Evolutionary conservation across 2,888 invertebrate genomes (phyloP), one percentile per base, ranked within the genome.

Genomic region (Selenia dentaria): DNA sequence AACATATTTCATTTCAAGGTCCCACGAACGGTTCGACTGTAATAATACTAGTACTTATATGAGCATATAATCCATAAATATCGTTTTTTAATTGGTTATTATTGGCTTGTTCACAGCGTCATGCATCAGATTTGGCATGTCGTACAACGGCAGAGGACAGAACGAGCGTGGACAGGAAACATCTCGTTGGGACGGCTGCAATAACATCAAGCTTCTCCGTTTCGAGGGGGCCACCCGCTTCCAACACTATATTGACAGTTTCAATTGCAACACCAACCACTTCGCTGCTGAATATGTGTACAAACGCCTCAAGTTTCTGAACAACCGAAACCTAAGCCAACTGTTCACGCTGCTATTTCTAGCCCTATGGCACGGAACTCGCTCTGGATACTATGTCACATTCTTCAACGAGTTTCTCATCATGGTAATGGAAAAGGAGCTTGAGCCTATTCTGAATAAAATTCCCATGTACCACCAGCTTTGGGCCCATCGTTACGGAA

Each of bases 231-330:
- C 97, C 2, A 94, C 94, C 6, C 95, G 95, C 54, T 97, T 97
- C 88, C 94, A 95, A 48, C 95, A 97, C 67, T 96, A 97, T 74
- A 97, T 99, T 29, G 92, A 93, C 47, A 96, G 98, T 26, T 99
- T 99, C 83, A 99, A 99, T 81, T 96, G 95, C 49, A 98, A 98
- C 80, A 99, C 99, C 0, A 99, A 99, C 83, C 92, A 94, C 39
- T 99, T 99, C 95, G 96, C 98, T 44, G 95, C 95, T 0, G 96
- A 97, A 84, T 98, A 99, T 77, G 91, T 99, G 12, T 99, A 97
- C 90, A 99, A 99, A 76, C 92, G 99, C 2, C 91, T 99, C 27
- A 96, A 95, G 73, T 99, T 98, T 79, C 89, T 99, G 33, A 96
- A 96, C 32, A 97, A 95, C 80, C 93, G 95, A 11, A 92, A 92